phyloP scores from a whole-genome alignment of 1,140 invertebrate species.

The Goniozus legneri region DNA sequence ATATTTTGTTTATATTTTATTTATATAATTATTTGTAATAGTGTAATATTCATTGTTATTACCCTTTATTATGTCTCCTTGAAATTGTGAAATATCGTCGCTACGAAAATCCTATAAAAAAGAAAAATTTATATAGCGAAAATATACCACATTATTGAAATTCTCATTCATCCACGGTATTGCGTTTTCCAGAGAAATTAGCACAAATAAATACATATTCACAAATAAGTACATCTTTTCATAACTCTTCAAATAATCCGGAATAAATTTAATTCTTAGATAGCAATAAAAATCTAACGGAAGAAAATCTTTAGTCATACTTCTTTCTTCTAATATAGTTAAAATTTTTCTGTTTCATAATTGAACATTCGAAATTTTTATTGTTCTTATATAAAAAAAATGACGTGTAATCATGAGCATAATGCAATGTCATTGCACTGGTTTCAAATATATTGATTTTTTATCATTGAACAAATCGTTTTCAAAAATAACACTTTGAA shows the following conservation, averaged over 20 bases:
- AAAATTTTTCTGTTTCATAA: too few species aligned
- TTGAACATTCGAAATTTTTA: neutral
- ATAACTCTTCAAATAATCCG: too few species aligned
- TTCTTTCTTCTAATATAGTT: too few species aligned
- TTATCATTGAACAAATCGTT: slow-evolving; percentile 22
- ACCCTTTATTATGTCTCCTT: slow-evolving; percentile 25
- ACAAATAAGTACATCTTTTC: too few species aligned
- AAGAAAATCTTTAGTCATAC: too few species aligned
- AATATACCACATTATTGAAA: neutral
- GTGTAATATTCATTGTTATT: slow-evolving; percentile 33
- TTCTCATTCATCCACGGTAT: slow-evolving; percentile 7
- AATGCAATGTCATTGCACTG: neutral
- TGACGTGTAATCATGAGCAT: neutral
- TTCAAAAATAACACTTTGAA: slow-evolving; percentile 13
- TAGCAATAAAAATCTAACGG: too few species aligned
- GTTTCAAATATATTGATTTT: slow-evolving; percentile 12
- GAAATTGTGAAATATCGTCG: slow-evolving; percentile 26
- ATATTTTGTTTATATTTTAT: slow-evolving; percentile 36
- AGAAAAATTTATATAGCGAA: slow-evolving; percentile 1
- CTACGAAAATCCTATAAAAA: slow-evolving; percentile 19
- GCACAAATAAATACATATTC: slow-evolving; percentile 27
- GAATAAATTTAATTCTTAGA: too few species aligned
- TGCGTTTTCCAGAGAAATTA: slow-evolving; percentile 22
- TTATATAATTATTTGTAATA: slow-evolving; percentile 24
- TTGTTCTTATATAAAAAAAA: neutral